These are phyloP conservation scores for Eptesicus fuscus DNA, from an alignment of 2,113 vertebrate species.

Conservation along the genomic window DNA sequence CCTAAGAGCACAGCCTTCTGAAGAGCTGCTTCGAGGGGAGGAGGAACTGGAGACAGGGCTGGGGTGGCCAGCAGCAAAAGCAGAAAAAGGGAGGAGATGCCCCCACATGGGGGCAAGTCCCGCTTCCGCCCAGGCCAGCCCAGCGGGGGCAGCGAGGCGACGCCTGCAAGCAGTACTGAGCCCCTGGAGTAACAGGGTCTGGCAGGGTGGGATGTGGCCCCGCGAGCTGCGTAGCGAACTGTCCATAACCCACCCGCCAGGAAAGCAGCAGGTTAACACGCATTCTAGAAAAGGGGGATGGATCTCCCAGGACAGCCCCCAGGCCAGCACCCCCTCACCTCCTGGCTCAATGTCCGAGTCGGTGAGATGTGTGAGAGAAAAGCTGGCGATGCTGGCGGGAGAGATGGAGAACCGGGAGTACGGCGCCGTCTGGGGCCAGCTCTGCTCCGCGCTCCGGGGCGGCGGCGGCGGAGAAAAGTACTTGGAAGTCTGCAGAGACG, in stretches of 20 bases:
- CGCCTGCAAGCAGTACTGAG: accelerated
- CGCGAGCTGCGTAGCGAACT: accelerated
- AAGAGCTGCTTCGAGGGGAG: background rate
- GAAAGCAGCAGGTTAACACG: accelerated
- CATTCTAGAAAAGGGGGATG: accelerated
- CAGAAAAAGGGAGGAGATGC: accelerated
- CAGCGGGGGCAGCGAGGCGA: background rate
- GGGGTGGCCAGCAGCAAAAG: background rate
- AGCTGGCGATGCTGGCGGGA: conserved; percentile 94
- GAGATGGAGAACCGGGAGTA: conserved; percentile 97
- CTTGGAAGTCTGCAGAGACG: conserved; percentile 81
- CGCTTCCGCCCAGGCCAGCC: background rate
- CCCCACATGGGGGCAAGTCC: background rate
- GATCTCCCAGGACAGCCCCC: too few relatives aligned
- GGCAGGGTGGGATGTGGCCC: accelerated
- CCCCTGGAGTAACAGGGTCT: accelerated
- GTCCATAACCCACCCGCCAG: too few relatives aligned
- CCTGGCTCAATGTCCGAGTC: conserved; percentile 98
- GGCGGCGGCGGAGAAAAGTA: conserved; percentile 90
- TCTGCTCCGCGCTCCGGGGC: conserved; percentile 82
- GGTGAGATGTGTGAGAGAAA: conserved; percentile 96
- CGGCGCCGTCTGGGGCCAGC: conserved; percentile 87
- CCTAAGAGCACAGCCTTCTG: background rate
- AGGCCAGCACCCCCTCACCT: conserved; percentile 78
- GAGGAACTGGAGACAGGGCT: accelerated